Percentiles rank a stretch among this genome's conserved stretches.
Conservation (phyloP, 2,888 invertebrate species). For the Phyllotreta cruciferae region DNA sequence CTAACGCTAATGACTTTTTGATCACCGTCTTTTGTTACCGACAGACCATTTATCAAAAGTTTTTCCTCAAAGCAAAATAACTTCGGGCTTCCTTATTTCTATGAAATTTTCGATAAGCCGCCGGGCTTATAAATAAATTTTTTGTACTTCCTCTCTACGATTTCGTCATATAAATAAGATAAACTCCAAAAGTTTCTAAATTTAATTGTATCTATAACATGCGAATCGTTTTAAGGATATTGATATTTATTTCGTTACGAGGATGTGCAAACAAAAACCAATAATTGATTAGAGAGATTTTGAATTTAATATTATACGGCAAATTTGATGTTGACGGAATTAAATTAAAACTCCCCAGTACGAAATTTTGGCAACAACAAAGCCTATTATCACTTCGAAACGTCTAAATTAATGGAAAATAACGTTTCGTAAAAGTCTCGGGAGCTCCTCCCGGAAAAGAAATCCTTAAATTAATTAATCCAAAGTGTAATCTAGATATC, state of each 20-base stretch:
- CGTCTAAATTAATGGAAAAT: constrained; percentile 22
- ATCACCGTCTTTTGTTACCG: constrained; percentile 52
- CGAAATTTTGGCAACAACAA: constrained; percentile 11
- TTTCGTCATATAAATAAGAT: no score
- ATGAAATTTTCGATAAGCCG: constrained; percentile 34
- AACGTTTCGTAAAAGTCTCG: constrained; percentile 13
- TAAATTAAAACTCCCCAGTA: constrained; percentile 12
- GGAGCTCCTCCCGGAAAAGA: constrained; percentile 17
- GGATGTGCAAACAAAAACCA: constrained; percentile 8
- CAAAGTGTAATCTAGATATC: constrained; percentile 49
- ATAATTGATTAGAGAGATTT: constrained; percentile 3
- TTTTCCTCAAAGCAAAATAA: constrained; percentile 36
- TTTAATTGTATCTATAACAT: no score
- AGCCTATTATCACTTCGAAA: constrained; percentile 20
- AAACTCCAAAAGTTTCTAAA: no score
- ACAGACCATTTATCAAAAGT: constrained; percentile 52
- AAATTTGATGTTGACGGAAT: constrained; percentile 19
- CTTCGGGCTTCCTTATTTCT: constrained; percentile 36
- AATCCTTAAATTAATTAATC: constrained; percentile 48
- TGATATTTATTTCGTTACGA: no score
- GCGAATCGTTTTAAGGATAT: no score
- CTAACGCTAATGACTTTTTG: constrained; percentile 53
- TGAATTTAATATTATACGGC: neutral
- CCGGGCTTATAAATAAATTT: constrained; percentile 29
- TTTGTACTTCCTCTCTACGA: neutral